Conservation (phyloP, 1,140 invertebrate genomes). For the Hesperophylax magnus region DNA sequence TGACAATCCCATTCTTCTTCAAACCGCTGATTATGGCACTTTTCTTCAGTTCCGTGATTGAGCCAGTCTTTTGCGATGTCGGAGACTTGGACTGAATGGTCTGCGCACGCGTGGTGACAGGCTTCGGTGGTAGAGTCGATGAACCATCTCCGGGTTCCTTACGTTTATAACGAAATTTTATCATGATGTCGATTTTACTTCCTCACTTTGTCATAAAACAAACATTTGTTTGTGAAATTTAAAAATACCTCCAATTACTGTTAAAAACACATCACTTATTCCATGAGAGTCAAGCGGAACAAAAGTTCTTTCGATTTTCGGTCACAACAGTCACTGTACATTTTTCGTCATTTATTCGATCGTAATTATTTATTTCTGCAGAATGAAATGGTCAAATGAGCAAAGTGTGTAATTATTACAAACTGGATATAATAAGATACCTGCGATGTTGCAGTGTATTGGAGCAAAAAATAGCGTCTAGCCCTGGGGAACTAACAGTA, state of each 20-base stretch:
- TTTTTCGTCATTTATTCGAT: constrained; percentile 34
- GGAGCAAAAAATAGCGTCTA: constrained; percentile 23
- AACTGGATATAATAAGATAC: background rate
- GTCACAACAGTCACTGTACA: constrained; percentile 3
- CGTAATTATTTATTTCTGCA: background rate
- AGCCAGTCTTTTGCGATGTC: constrained; percentile 46
- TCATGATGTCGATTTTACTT: constrained; percentile 64
- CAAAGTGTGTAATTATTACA: background rate
- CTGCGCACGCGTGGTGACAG: constrained; percentile 55
- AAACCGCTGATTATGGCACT: constrained; percentile 46
- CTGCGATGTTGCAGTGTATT: background rate
- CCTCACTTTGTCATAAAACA: constrained; percentile 31
- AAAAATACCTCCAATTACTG: constrained; percentile 44
- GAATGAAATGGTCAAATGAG: background rate
- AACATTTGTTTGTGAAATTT: constrained; percentile 54
- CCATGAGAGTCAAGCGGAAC: constrained; percentile 27
- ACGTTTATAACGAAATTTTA: constrained; percentile 76
- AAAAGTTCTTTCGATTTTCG: constrained; percentile 1
- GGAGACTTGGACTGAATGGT: constrained; percentile 39
- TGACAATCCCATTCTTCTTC: constrained; percentile 39
- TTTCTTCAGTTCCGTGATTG: constrained; percentile 44
- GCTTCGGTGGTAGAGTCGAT: constrained; percentile 59
- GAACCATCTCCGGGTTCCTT: constrained; percentile 68
- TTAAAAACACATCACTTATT: constrained; percentile 18
- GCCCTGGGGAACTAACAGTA: background rate